A percentile compares a stretch with the other conserved stretches of the same genome.
Conservation (phyloP, 2,888 invertebrate genomes). For the Epiperipatus broadwayi region DNA sequence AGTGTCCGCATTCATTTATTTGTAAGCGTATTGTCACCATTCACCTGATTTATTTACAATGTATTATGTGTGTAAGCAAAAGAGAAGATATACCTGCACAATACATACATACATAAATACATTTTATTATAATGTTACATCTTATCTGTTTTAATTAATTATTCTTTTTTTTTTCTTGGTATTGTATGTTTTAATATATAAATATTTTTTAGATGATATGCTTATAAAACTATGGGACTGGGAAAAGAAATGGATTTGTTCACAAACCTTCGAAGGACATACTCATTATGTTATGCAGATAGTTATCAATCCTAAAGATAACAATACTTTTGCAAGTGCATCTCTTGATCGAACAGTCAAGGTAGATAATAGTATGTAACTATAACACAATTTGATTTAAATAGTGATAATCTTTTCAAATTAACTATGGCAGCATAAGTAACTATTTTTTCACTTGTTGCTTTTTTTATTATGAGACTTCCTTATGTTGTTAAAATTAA, state of each 20-base stretch:
- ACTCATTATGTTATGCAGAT: slow-evolving; percentile 99
- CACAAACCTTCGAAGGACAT: slow-evolving; percentile 97
- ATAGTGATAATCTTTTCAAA: no score
- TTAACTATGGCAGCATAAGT: slow-evolving; percentile 1
- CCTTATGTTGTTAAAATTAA: background rate
- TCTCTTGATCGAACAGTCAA: slow-evolving; percentile 92
- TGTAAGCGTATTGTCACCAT: no score
- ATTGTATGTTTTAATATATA: slow-evolving; percentile 4
- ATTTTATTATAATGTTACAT: background rate
- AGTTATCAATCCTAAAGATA: slow-evolving; percentile 96
- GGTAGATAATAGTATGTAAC: slow-evolving; percentile 35
- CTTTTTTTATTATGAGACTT: background rate
- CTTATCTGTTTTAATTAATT: slow-evolving; percentile 5
- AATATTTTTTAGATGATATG: slow-evolving; percentile 62
- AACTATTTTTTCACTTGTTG: background rate
- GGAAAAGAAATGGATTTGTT: slow-evolving; percentile 95
- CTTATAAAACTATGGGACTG: slow-evolving; percentile 98
- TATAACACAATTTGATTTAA: background rate
- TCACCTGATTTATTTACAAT: no score
- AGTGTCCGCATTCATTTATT: no score
- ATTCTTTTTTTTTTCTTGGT: background rate
- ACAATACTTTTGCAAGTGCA: slow-evolving; percentile 98
- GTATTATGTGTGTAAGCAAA: no score
- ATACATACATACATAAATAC: background rate
- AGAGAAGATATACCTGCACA: background rate